Conservation (phyloP, 2,888 invertebrate genomes). For the Agonopterix heracliana region DNA sequence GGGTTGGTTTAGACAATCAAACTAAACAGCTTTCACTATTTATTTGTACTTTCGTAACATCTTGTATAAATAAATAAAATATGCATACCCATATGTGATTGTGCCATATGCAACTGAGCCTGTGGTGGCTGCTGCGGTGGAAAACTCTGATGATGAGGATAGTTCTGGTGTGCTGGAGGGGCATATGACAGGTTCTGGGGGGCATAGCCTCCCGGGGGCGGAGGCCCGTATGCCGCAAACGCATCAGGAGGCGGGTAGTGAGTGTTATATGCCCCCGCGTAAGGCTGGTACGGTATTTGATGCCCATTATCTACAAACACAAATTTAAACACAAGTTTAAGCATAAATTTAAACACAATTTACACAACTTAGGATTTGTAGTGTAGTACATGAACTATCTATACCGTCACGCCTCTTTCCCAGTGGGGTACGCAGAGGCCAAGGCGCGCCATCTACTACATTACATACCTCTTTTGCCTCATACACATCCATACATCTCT, state of each 20-base stretch:
- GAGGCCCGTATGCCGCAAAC: conserved; percentile 67
- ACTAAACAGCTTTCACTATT: too few relatives aligned
- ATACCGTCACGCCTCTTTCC: too few relatives aligned
- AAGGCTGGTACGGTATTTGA: conserved; percentile 71
- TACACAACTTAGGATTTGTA: too few relatives aligned
- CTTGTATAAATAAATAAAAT: too few relatives aligned
- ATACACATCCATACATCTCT: too few relatives aligned
- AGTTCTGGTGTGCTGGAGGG: conserved; percentile 71
- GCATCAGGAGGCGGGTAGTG: conserved; percentile 71
- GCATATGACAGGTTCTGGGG: conserved; percentile 69
- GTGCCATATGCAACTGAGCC: conserved; percentile 64
- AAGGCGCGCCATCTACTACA: too few relatives aligned
- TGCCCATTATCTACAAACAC: conserved; percentile 69
- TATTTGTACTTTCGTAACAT: too few relatives aligned
- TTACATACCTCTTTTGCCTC: too few relatives aligned
- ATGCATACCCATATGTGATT: conserved; percentile 63
- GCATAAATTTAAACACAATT: conserved; percentile 14
- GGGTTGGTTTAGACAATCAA: too few relatives aligned
- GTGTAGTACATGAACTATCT: too few relatives aligned
- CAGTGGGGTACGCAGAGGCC: too few relatives aligned
- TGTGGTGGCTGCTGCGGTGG: conserved; percentile 64
- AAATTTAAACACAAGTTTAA: conserved; percentile 19
- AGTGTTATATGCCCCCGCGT: conserved; percentile 70
- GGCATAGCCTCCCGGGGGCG: conserved; percentile 66
- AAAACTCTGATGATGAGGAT: conserved; percentile 68